Evolutionary conservation across 2,888 invertebrate species (phyloP), one percentile per base, ranked within the genome.

Genomic region (Siphlonurus alternatus): DNA sequence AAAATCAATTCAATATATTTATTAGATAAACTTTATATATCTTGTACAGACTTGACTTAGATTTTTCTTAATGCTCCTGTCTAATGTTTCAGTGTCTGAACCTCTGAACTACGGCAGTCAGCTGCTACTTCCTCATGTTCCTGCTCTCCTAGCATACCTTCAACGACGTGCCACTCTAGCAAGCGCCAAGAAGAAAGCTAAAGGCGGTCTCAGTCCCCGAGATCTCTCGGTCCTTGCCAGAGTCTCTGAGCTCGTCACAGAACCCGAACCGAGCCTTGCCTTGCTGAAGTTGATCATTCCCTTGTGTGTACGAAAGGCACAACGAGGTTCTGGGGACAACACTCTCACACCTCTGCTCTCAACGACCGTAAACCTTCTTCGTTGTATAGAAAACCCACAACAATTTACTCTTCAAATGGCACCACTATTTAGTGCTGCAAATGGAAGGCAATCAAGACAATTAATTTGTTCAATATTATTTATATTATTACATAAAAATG

Each of bases 191-290:
- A 80, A 78, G 1, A 82, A 69, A 54, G 67, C 65, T 10, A 65
- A 66, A 23, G 63, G 80, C 67, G 78, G 79, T 2, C 77, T 90
- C 0, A 86, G 84, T 67, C 83, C 81, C 71, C 80, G 83, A 51
- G 89, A 91, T 72, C 76, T 91, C 10, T 77, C 84, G 22, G 86
- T 93, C 67, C 75, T 93, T 1, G 87, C 88, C 0, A 79, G 88
- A 68, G 80, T 90, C 10, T 89, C 91, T 0, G 86, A 87, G 72
- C 78, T 90, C 66, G 87, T 88, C 0, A 80, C 82, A 7, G 83
- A 86, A 64, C 76, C 84, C 0, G 81, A 83, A 62, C 80, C 83
- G 1, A 87, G 88, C 69, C 85, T 87, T 67, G 81, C 81, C 38
- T 75, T 92, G 38, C 73, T 91, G n/a, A 79, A 80, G 65, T 75